Percentiles rank a stretch among this genome's conserved stretches.
phyloP scores from a whole-genome alignment of 2,888 invertebrate species.

The Agriopis marginaria region DNA sequence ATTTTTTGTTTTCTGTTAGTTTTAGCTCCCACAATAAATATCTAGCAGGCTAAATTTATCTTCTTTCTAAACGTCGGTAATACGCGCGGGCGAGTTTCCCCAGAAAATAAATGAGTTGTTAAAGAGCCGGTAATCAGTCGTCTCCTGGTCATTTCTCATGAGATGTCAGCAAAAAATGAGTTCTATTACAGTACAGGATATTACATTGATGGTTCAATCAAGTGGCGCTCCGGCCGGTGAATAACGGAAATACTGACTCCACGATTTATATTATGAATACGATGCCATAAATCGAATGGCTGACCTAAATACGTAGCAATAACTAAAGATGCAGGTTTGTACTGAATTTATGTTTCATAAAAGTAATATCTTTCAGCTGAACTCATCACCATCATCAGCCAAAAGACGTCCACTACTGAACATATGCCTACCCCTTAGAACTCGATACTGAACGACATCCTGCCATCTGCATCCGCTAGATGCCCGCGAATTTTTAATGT shows the following conservation, averaged over 20 bases:
- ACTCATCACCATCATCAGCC: no score
- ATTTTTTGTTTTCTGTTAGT: no score
- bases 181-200: constrained; percentile 60
- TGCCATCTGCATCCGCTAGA: no score
- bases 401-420: no score
- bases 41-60: constrained; percentile 10
- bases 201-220: constrained; percentile 61
- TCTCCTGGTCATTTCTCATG: constrained; percentile 55
- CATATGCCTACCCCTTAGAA: no score
- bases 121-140: constrained; percentile 55
- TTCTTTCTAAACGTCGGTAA: constrained; percentile 8
- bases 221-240: constrained; percentile 39
- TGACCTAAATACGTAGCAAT: constrained; percentile 17
- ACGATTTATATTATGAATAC: constrained; percentile 42
- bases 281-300: constrained; percentile 28
- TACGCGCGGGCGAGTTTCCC: constrained; percentile 13
- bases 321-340: neutral
- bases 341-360: neutral
- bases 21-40: neutral
- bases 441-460: no score
- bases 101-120: constrained; percentile 36
- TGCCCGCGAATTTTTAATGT: no score
- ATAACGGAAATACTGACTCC: constrained; percentile 49
- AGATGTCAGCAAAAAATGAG: constrained; percentile 56
- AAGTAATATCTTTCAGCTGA: neutral